Percentiles rank a stretch among this genome's conserved stretches.
phyloP scores from a whole-genome alignment of 2,113 vertebrate species.

The Okapia johnstoni region DNA sequence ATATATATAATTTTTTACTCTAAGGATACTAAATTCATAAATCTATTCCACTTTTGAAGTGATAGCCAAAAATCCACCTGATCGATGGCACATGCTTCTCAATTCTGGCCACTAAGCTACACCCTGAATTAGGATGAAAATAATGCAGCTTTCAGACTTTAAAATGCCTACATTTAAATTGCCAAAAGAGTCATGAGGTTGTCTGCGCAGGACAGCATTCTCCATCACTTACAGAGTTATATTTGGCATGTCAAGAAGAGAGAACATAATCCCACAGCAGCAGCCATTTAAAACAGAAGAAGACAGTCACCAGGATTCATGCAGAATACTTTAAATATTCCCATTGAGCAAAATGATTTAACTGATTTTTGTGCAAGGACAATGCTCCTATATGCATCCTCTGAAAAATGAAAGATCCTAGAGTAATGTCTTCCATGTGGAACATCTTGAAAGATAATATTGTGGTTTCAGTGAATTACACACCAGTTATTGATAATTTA shows the following conservation, averaged over 20 bases:
- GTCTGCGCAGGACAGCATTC: constrained; percentile 65
- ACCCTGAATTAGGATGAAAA: constrained; percentile 68
- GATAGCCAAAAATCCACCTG: constrained; percentile 57
- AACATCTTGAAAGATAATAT: constrained; percentile 73
- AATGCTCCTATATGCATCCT: constrained; percentile 76
- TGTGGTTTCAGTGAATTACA: constrained; percentile 83
- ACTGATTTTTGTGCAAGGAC: constrained; percentile 74
- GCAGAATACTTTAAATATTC: constrained; percentile 81
- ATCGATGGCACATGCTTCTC: constrained; percentile 63
- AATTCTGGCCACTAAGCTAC: constrained; percentile 70
- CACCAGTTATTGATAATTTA: constrained; percentile 72
- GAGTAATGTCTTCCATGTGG: constrained; percentile 77
- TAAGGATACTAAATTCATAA: constrained; percentile 48
- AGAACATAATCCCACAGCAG: constrained; percentile 76
- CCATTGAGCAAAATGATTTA: constrained; percentile 71
- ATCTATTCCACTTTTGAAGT: constrained; percentile 47
- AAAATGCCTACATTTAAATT: constrained; percentile 66
- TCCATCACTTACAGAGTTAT: constrained; percentile 69
- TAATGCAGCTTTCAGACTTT: constrained; percentile 58
- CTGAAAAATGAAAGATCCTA: constrained; percentile 74
- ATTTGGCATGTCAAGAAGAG: constrained; percentile 75
- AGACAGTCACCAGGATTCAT: constrained; percentile 81
- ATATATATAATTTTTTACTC: constrained; percentile 1
- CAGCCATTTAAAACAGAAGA: constrained; percentile 79
- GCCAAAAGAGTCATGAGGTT: constrained; percentile 64